Evolutionary conservation across 2,888 invertebrate genomes (phyloP), one percentile per base, ranked within the genome.

Genomic region (Gastracanthus pulcherrimus): DNA sequence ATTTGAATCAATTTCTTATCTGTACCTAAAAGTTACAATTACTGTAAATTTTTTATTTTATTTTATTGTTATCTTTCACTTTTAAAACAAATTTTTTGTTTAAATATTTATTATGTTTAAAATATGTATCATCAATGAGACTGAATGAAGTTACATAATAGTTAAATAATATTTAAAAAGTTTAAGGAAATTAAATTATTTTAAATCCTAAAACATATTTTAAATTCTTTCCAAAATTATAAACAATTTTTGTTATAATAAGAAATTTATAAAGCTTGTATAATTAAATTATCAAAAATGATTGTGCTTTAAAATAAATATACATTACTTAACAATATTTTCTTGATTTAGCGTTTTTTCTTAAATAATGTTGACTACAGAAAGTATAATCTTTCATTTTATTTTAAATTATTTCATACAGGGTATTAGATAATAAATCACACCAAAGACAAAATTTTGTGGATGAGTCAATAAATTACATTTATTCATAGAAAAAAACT

Each of bases 401-500:
- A n/a, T n/a, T n/a, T n/a, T n/a, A n/a, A n/a, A n/a, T 71, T 11
- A 45, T 74, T 29, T 62, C 6, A n/a, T 48, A 31, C 7, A 51
- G 55, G n/a, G n/a, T 26, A 64, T 36, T 79, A 71, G 81, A 80
- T 74, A 64, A 82, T 62, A n/a, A 62, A 6, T n/a, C n/a, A 55
- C 19, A 11, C n/a, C 6, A 80, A 71, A 83, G 41, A 74, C 41
- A 62, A 26, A 82, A 66, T 23, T 81, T 79, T 75, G 51, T 76
- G 71, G 60, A 79, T 69, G 74, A 80, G 69, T 84, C 82, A 84
- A 89, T 88, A 89, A 88, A 88, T 89, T 88, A 89, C 82, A 84
- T 88, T 88, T 88, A 87, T 88, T 89, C 85, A 84, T 87, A 87
- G 86, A 87, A 85, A 87, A 86, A 87, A 84, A 85, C 86, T 83